phyloP scores from a whole-genome alignment of 53 echinoderm and acorn worm genomes.

The Crossaster papposus region DNA sequence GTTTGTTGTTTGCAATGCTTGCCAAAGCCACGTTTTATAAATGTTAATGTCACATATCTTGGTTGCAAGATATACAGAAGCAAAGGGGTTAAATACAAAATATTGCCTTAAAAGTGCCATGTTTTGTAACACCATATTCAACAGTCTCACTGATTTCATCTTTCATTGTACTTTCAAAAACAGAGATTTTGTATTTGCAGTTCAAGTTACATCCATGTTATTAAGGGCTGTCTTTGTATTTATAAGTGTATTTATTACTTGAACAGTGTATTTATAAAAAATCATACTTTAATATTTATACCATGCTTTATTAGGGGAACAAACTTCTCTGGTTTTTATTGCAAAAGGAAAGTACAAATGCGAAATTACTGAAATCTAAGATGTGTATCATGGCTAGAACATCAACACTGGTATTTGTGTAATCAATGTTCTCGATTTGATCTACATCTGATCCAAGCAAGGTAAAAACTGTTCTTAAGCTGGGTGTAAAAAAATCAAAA shows the following conservation, averaged over 20 bases:
- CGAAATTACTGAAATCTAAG: not conserved
- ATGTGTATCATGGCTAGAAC: not conserved
- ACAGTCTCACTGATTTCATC: not conserved
- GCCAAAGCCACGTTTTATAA: not conserved
- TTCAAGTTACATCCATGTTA: not conserved
- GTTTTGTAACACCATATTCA: not conserved
- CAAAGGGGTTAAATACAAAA: not conserved
- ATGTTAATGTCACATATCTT: not conserved
- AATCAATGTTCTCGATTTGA: not conserved
- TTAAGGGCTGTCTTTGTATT: not conserved
- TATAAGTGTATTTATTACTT: too few relatives aligned
- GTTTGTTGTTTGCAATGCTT: not conserved
- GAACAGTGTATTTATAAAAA: too few relatives aligned
- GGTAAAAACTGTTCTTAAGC: not conserved
- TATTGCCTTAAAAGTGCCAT: not conserved
- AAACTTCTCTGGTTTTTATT: not conserved
- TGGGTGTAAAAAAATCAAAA: not conserved
- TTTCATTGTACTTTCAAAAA: constrained; percentile 10
- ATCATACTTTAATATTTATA: not conserved
- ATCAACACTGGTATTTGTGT: not conserved
- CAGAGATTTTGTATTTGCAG: not conserved
- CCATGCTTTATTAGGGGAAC: not conserved
- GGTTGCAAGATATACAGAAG: not conserved
- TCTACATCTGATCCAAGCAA: not conserved
- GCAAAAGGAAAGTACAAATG: not conserved